These are phyloP conservation scores for Desmodus rotundus DNA, from an alignment of 2,113 vertebrate genomes.

Conservation along the genomic window DNA sequence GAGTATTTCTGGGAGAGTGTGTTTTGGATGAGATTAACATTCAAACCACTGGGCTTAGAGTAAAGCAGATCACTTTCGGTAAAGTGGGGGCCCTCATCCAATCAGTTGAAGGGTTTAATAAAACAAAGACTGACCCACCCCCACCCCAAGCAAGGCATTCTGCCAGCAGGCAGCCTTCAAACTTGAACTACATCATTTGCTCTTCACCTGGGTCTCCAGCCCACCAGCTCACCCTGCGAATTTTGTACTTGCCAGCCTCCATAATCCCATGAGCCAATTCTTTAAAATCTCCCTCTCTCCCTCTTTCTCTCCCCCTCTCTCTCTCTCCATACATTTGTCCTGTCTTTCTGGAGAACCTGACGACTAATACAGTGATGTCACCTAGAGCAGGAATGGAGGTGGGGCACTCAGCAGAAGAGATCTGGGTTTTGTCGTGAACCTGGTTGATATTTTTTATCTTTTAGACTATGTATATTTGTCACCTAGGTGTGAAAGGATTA, in stretches of 20 bases:
- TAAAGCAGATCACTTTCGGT: not conserved
- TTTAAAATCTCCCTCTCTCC: not conserved
- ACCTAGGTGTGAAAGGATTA: not conserved
- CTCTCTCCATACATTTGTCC: no score
- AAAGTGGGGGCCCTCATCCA: not conserved
- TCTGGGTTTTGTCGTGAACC: not conserved
- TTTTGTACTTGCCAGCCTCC: not conserved
- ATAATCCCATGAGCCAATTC: not conserved
- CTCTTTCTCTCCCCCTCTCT: no score
- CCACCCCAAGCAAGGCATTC: not conserved
- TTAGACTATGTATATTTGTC: not conserved
- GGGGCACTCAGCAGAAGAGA: not conserved
- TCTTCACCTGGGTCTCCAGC: not conserved
- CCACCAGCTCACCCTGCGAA: not conserved
- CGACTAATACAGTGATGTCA: not conserved
- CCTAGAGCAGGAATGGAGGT: no score
- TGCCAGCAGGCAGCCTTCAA: not conserved
- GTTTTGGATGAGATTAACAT: not conserved
- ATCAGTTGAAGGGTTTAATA: not conserved
- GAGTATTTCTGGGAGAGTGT: not conserved
- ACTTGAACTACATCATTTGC: not conserved
- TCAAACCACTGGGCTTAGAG: not conserved
- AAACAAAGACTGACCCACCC: not conserved
- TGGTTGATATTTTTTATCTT: not conserved
- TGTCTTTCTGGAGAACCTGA: not conserved